These are phyloP conservation scores for Plumapathes pennacea DNA, from an alignment of 92 coral and sea anemone genomes.

Conservation along the genomic window DNA sequence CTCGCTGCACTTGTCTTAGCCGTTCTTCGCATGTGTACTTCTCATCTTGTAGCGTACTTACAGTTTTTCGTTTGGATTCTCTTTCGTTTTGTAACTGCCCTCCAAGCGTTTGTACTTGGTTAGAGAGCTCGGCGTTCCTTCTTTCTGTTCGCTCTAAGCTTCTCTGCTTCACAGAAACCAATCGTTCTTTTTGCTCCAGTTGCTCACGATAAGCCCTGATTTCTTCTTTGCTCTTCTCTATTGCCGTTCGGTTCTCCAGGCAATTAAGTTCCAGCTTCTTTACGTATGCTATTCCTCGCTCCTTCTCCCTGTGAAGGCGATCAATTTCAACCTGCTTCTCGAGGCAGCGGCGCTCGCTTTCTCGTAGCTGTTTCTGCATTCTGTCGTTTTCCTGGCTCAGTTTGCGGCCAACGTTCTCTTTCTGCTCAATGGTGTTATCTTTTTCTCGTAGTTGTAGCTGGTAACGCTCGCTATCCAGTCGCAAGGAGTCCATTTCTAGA, in stretches of 20 bases:
- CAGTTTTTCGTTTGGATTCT: constrained; percentile 27
- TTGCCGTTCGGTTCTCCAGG: constrained; percentile 50
- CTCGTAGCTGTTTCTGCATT: constrained; percentile 42
- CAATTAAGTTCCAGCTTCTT: constrained; percentile 49
- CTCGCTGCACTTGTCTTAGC: constrained; percentile 44
- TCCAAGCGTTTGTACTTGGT: constrained; percentile 35
- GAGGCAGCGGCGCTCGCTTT: constrained; percentile 41
- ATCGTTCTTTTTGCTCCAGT: constrained; percentile 31
- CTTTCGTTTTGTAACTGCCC: constrained; percentile 50
- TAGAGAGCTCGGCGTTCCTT: constrained; percentile 26
- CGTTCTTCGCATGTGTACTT: constrained; percentile 60
- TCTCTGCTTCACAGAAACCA: constrained; percentile 49
- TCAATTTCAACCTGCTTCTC: constrained; percentile 72
- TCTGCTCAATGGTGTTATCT: constrained; percentile 41
- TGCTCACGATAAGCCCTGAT: constrained; percentile 40
- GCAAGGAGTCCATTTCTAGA: constrained; percentile 48
- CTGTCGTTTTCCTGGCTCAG: constrained; percentile 54
- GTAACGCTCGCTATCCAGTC: constrained; percentile 55
- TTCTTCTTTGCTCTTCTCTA: constrained; percentile 42
- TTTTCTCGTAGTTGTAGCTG: constrained; percentile 54
- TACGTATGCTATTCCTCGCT: constrained; percentile 56
- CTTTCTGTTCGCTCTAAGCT: constrained; percentile 46
- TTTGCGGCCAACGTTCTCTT: constrained; percentile 38
- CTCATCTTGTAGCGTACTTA: constrained; percentile 49
- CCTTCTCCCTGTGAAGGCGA: constrained; percentile 60